A percentile compares a stretch with the other conserved stretches of the same genome.
phyloP scores from a whole-genome alignment of 2,888 invertebrate genomes.

The Drosophila borborema region DNA sequence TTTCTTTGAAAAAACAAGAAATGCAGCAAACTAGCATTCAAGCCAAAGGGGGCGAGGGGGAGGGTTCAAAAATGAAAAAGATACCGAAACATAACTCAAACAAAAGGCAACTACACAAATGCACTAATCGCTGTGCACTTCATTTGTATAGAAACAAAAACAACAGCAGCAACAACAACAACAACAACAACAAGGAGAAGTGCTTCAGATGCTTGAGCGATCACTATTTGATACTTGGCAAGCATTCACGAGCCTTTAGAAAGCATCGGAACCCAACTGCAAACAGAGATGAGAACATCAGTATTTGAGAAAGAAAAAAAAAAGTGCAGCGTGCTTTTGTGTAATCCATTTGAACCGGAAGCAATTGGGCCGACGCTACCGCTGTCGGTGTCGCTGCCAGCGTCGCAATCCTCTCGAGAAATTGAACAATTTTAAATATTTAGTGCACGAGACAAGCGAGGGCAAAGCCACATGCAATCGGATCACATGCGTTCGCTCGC shows the following conservation, averaged over 20 bases:
- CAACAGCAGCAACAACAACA: slow-evolving; percentile 34
- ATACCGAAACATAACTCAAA: slow-evolving; percentile 78
- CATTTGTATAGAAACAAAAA: slow-evolving; percentile 64
- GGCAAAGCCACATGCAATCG: slow-evolving; percentile 42
- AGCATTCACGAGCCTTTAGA: slow-evolving; percentile 33
- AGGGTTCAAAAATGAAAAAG: slow-evolving; percentile 65
- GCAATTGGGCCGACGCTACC: slow-evolving; percentile 65
- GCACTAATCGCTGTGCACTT: slow-evolving; percentile 77
- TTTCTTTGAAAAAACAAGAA: slow-evolving; percentile 70
- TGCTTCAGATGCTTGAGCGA: slow-evolving; percentile 53
- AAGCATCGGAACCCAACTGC: slow-evolving; percentile 48
- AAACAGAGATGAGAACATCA: slow-evolving; percentile 26
- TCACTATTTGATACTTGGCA: slow-evolving; percentile 44
- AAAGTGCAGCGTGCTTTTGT: slow-evolving; percentile 70
- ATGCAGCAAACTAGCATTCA: slow-evolving; percentile 12
- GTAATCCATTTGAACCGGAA: slow-evolving; percentile 82
- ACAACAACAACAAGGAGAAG: slow-evolving; percentile 36
- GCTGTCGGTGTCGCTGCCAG: slow-evolving; percentile 12
- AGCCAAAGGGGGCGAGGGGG: not conserved
- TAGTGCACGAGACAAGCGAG: slow-evolving; percentile 76
- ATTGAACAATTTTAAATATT: slow-evolving; percentile 79
- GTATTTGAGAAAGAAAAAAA: slow-evolving; percentile 26
- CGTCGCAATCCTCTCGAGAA: slow-evolving; percentile 51
- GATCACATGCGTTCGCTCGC: slow-evolving; percentile 51
- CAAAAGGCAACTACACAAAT: slow-evolving; percentile 60